These are phyloP conservation scores for Lytechinus pictus DNA, from an alignment of 35 echinoderm and acorn worm species.

Conservation along the genomic window DNA sequence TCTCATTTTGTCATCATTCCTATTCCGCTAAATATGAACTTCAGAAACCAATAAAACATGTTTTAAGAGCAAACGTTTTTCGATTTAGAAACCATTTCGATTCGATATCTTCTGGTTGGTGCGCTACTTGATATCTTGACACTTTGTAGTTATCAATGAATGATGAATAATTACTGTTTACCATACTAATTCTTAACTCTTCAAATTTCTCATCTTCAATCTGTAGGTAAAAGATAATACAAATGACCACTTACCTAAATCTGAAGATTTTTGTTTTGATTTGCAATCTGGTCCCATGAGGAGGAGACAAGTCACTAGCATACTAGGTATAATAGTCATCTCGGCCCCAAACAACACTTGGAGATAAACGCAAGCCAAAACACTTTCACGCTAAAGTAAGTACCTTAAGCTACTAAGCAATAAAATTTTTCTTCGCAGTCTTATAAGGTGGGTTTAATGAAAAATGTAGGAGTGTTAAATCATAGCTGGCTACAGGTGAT, in stretches of 20 bases:
- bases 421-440: background rate
- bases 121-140: no score
- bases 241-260: conserved; percentile 23
- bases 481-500: background rate
- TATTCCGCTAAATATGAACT: no score
- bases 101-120: no score
- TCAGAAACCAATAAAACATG: no score
- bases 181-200: no score
- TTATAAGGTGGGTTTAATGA: background rate
- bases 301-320: conserved; percentile 25
- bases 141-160: no score
- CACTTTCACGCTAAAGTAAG: background rate
- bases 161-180: no score
- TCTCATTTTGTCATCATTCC: no score
- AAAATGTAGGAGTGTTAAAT: background rate
- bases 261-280: conserved; percentile 25
- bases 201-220: no score
- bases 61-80: no score
- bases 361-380: background rate
- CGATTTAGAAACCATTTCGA: no score
- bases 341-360: background rate
- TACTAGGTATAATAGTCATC: conserved; percentile 26
- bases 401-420: background rate
- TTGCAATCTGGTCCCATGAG: background rate
- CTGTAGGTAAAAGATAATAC: background rate